Evolutionary conservation across 2,888 invertebrate genomes (phyloP).

Genomic region (Agonopterix subpropinquella): DNA sequence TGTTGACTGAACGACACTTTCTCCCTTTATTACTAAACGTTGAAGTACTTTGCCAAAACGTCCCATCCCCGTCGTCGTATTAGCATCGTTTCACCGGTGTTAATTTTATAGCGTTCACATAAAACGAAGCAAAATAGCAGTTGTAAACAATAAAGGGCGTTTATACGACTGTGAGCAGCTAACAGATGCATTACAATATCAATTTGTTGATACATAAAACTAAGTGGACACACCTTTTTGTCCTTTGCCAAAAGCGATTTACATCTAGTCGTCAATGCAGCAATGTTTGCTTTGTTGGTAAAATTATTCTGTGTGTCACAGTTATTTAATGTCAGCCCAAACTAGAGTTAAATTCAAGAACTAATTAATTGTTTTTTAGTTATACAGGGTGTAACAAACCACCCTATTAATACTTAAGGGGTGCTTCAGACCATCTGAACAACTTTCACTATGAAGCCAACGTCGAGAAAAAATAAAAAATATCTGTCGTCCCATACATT

Average conservation of each 20-base stretch:
- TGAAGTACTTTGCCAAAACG: too few relatives aligned
- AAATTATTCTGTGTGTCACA: too few relatives aligned
- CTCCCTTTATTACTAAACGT: too few relatives aligned
- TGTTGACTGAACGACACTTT: too few relatives aligned
- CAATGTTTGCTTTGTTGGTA: too few relatives aligned
- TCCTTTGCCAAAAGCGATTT: background rate
- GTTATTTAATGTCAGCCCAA: too few relatives aligned
- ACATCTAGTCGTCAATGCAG: too few relatives aligned
- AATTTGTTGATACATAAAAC: slow-evolving; percentile 1
- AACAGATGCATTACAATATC: background rate
- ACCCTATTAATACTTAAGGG: too few relatives aligned
- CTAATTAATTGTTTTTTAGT: too few relatives aligned
- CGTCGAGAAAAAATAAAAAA: background rate
- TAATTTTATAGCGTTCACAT: slow-evolving; percentile 7
- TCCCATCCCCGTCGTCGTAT: background rate
- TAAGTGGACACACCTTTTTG: slow-evolving; percentile 2
- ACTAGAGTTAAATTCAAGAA: too few relatives aligned
- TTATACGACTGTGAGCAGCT: slow-evolving; percentile 4
- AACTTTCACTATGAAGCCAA: background rate
- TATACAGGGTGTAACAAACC: too few relatives aligned
- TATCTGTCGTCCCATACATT: background rate
- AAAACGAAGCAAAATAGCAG: slow-evolving; percentile 6
- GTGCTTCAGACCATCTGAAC: too few relatives aligned
- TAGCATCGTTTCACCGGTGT: slow-evolving; percentile 1
- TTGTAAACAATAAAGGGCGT: slow-evolving; percentile 7